Conservation (phyloP, 1,140 invertebrate genomes). For the Bombus vancouverensis region DNA sequence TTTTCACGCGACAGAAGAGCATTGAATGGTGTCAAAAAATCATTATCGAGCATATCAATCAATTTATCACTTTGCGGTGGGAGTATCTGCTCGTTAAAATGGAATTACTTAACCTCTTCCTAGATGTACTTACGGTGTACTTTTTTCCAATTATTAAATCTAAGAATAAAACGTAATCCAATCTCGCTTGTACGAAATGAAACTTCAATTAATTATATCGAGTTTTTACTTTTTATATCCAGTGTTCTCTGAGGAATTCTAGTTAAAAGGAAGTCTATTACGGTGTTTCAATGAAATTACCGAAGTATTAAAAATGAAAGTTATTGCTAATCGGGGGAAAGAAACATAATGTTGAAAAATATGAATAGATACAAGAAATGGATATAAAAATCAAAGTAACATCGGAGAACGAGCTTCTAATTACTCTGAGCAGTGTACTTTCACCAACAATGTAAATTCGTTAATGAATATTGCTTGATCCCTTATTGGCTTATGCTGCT, state of each 20-base stretch:
- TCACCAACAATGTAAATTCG: too few species aligned
- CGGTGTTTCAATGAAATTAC: too few species aligned
- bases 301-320: too few species aligned
- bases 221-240: too few species aligned
- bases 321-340: too few species aligned
- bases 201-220: too few species aligned
- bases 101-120: not conserved
- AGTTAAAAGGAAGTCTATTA: too few species aligned
- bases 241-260: too few species aligned
- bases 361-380: not conserved
- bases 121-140: not conserved
- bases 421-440: too few species aligned
- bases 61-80: not conserved
- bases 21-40: not conserved
- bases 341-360: not conserved
- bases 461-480: not conserved
- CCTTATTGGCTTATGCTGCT: not conserved
- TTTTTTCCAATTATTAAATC: not conserved
- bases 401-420: not conserved
- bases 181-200: not conserved
- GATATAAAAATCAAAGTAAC: not conserved
- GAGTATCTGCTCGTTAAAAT: not conserved
- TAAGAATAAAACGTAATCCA: not conserved
- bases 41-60: not conserved
- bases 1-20: not conserved